phyloP scores from a whole-genome alignment of 1,140 invertebrate species.

The Mactra quadrangularis region DNA sequence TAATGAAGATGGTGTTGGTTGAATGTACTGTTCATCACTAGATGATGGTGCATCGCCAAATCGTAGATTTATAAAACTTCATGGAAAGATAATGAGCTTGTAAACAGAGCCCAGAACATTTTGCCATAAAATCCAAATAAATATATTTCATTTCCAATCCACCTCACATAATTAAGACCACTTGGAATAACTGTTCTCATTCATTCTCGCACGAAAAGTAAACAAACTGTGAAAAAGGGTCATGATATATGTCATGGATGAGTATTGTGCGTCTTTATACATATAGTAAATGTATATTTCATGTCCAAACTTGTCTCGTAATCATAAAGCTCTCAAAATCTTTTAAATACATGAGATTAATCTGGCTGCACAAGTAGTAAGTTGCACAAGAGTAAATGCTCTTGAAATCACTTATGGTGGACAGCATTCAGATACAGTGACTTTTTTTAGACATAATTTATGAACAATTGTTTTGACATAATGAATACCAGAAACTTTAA shows the following conservation, averaged over 20 bases:
- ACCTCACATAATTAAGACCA: slow-evolving; percentile 7
- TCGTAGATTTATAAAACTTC: slow-evolving; percentile 15
- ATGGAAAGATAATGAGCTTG: not conserved
- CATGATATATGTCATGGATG: slow-evolving; percentile 5
- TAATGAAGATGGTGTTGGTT: not conserved
- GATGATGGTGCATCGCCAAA: slow-evolving; percentile 34
- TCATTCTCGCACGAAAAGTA: slow-evolving; percentile 11
- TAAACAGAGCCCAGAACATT: slow-evolving; percentile 1
- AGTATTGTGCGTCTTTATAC: slow-evolving; percentile 22
- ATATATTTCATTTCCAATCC: slow-evolving; percentile 16
- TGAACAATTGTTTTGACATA: slow-evolving; percentile 58
- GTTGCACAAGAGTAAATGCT: slow-evolving; percentile 32
- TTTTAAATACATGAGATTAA: slow-evolving; percentile 31
- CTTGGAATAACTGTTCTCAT: slow-evolving; percentile 15
- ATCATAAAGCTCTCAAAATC: not conserved
- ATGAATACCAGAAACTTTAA: slow-evolving; percentile 15
- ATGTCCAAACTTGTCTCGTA: slow-evolving; percentile 5
- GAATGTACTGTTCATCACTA: not conserved
- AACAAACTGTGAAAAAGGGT: slow-evolving; percentile 32
- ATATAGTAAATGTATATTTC: not conserved
- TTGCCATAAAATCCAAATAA: not conserved
- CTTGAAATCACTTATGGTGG: slow-evolving; percentile 7
- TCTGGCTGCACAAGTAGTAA: slow-evolving; percentile 49
- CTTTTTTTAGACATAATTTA: slow-evolving; percentile 54
- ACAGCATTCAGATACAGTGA: slow-evolving; percentile 30